Evolutionary conservation across 64 coral and sea anemone species (phyloP), one percentile per base, ranked within the genome.

Genomic region (Montipora capricornis): DNA sequence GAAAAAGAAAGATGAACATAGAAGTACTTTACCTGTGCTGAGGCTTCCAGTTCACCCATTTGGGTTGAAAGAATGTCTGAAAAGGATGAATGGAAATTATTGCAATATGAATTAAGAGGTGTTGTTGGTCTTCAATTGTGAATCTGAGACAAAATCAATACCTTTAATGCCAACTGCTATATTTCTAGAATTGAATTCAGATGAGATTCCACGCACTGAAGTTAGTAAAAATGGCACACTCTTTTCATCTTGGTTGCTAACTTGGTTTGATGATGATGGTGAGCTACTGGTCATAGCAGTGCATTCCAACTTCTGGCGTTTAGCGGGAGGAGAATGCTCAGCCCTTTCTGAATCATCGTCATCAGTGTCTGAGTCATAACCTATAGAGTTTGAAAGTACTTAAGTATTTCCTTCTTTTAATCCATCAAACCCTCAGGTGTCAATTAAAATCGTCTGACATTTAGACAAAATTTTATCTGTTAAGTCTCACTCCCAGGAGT

Each of bases 21-120:
- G 17, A 68, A 68, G 64, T 13, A 11, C 53, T 8, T 87, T 82
- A 98, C 97, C 89, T 98, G 97, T 55, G 78, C 97, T n/a, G 97
- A 98, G 15, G 94, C 97, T 55, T 98, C 76, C 12, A 98, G 88
- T 64, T 98, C 92, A 9, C 94, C 97, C 97, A 96, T 96, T 44
- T 93, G 76, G 74, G 88, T 75, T 62, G 97, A 98, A 47, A 96
- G 91, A 64, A 95, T 93, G 87, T 98, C 97, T 91, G 78, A 10
- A 90, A 55, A 77, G 77, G 14, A 64, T 57, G 11, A 57, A 57
- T 57, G 11, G 6, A 57, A 57, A 57, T 57, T 57, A 57, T 57
- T 8, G 11, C 6, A 6, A 57, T 57, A 8, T 57, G 6, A 57
- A 57, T 57, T 57, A 57, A 8, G 53, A 57, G 1, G 2, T 49